Conservation (phyloP, 2,888 invertebrate species). For the Orthonevra nobilis region DNA sequence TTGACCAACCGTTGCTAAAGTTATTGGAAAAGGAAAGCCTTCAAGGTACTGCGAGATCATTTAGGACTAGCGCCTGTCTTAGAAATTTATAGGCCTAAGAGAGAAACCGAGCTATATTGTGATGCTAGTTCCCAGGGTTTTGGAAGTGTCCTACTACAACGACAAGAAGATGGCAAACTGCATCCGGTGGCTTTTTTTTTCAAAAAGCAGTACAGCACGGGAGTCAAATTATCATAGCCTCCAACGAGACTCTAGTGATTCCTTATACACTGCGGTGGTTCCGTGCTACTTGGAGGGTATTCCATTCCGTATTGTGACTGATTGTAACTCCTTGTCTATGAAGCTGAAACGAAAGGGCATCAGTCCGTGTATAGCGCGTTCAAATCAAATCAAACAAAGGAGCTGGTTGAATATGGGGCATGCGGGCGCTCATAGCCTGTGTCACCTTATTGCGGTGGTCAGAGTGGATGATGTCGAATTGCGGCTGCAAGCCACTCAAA, state of each 20-base stretch:
- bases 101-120: slow-evolving; percentile 73
- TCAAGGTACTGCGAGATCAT: slow-evolving; percentile 28
- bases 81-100: slow-evolving; percentile 71
- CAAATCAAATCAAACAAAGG: background rate
- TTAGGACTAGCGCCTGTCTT: slow-evolving; percentile 70
- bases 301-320: too few species aligned
- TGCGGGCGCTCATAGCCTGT: background rate
- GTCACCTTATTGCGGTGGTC: background rate
- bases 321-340: too few species aligned
- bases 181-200: slow-evolving; percentile 73
- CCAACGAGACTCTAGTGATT: slow-evolving; percentile 73
- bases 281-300: slow-evolving; percentile 60
- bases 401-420: background rate
- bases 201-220: slow-evolving; percentile 70
- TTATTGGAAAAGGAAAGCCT: background rate
- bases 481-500: background rate
- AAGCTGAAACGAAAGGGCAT: background rate
- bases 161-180: slow-evolving; percentile 63
- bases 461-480: background rate
- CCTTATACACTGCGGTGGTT: slow-evolving; percentile 71
- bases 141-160: slow-evolving; percentile 72
- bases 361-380: background rate
- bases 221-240: slow-evolving; percentile 73
- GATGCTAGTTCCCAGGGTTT: too few species aligned
- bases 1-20: too few species aligned